A percentile compares a stretch with the other conserved stretches of the same genome.
phyloP scores from a whole-genome alignment of 2,888 invertebrate species.

The Drosophila meridionalis region DNA sequence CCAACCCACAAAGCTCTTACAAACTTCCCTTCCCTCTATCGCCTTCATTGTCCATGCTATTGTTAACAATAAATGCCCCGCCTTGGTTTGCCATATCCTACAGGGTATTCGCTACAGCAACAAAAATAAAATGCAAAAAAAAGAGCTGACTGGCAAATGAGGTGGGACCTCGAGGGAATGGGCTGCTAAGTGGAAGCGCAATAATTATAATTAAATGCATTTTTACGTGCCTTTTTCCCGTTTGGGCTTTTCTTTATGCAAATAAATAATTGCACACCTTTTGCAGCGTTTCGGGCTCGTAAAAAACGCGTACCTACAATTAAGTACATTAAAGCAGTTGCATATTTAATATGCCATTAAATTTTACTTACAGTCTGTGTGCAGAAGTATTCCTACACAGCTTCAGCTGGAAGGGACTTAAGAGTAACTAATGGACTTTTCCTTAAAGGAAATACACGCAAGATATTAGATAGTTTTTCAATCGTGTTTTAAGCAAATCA shows the following conservation, averaged over 20 bases:
- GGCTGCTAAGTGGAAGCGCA: slow-evolving; percentile 65
- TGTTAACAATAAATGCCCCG: background rate
- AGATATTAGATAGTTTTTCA: background rate
- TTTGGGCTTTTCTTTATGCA: slow-evolving; percentile 69
- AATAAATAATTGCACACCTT: slow-evolving; percentile 78
- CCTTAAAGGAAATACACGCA: background rate
- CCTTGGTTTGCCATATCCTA: background rate
- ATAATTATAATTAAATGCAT: slow-evolving; percentile 81
- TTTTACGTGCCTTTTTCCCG: slow-evolving; percentile 77
- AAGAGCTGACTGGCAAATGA: slow-evolving; percentile 3
- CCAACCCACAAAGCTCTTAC: too few relatives aligned
- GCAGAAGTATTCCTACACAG: background rate
- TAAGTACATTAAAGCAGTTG: slow-evolving; percentile 32
- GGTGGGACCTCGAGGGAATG: slow-evolving; percentile 27
- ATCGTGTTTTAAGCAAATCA: too few relatives aligned
- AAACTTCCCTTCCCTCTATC: background rate
- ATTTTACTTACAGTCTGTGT: background rate
- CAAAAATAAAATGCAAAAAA: slow-evolving; percentile 17
- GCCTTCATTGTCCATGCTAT: background rate
- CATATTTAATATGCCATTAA: slow-evolving; percentile 31
- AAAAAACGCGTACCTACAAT: slow-evolving; percentile 34
- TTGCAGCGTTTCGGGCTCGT: slow-evolving; percentile 38
- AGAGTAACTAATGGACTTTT: background rate
- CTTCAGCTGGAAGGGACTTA: background rate
- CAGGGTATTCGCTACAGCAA: slow-evolving; percentile 46